Evolutionary conservation across 2,888 invertebrate species (phyloP), one percentile per base, ranked within the genome.

Genomic region (Sphinx pinastri): DNA sequence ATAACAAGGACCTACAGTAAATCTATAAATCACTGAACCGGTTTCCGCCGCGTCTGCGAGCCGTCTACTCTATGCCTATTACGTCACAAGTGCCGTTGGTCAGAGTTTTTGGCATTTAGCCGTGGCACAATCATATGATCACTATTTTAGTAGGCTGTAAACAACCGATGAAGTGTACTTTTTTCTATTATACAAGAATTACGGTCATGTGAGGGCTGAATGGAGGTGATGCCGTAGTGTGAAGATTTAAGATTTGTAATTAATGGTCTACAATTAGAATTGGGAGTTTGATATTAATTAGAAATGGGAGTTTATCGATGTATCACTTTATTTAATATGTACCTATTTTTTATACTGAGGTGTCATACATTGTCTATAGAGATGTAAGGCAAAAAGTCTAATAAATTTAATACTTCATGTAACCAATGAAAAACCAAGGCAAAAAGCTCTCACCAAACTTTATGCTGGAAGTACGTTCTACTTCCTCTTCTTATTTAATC

Each of bases 101-200:
- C 73, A 71, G 74, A 38, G 38, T 38, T 38, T 73, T 85, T 88
- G 88, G 88, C 88, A 88, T 84, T 84, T 83, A 84, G 84, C 86
- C 86, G 84, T 81, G 82, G 79, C 81, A 81, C 80, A 74, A 73
- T 72, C 77, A 78, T 79, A 78, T 81, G 79, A 81, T 77, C 74
- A 83, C 49, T 68, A 68, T 57, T 68, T 38, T 59, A 7, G 31
- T 59, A 16, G 38, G 11, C 16, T 31, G 38, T 68, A 51, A 68
- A 68, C 68, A 58, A 58, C 19, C 19, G 19, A 19, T 10, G 8
- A 38, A 19, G 55, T 55, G 55, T 55, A 16, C 8, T 19, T 16
- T 54, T 38, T n/a, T 16, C 19, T 49, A 49, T 63, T 45, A 11
- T 60, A 45, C 16, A 16, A 2, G 45, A 13, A 19, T 49, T 16